Evolutionary conservation across 1,140 invertebrate species (phyloP).

Genomic region (Penaeus vannamei): DNA sequence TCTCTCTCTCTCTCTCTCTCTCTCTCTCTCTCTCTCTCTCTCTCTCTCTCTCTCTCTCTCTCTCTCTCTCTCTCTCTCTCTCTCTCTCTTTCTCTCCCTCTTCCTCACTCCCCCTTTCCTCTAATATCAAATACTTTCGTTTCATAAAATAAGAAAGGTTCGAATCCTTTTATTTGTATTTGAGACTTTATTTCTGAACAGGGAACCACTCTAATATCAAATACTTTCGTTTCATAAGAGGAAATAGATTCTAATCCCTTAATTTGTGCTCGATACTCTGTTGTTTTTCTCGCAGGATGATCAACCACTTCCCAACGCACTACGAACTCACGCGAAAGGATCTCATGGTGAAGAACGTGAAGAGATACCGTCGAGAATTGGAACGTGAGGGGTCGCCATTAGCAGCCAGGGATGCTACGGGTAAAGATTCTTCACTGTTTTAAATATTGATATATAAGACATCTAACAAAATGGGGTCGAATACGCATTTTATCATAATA

Average conservation of each 20-base stretch:
- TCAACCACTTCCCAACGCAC: constrained; percentile 95
- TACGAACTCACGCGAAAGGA: constrained; percentile 96
- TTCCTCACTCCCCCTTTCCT: neutral
- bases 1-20: too few species aligned
- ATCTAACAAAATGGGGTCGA: too few species aligned
- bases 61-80: constrained; percentile 58
- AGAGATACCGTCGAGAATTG: constrained; percentile 91
- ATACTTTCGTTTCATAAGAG: neutral
- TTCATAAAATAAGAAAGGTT: constrained; percentile 16
- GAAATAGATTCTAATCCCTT: constrained; percentile 38
- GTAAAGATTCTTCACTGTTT: constrained; percentile 68
- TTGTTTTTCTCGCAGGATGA: constrained; percentile 75
- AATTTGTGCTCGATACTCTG: constrained; percentile 12
- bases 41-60: constrained; percentile 15
- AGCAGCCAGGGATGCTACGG: constrained; percentile 83
- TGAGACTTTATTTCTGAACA: constrained; percentile 72
- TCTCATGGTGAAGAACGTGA: constrained; percentile 95
- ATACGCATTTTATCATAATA: neutral
- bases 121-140: neutral
- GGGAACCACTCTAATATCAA: constrained; percentile 26
- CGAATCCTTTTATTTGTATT: constrained; percentile 52
- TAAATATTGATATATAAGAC: too few species aligned
- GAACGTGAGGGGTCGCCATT: constrained; percentile 90
- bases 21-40: too few species aligned
- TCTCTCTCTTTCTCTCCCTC: constrained; percentile 39